Evolutionary conservation across 2,113 vertebrate genomes (phyloP).

Genomic region (Propithecus coquereli): DNA sequence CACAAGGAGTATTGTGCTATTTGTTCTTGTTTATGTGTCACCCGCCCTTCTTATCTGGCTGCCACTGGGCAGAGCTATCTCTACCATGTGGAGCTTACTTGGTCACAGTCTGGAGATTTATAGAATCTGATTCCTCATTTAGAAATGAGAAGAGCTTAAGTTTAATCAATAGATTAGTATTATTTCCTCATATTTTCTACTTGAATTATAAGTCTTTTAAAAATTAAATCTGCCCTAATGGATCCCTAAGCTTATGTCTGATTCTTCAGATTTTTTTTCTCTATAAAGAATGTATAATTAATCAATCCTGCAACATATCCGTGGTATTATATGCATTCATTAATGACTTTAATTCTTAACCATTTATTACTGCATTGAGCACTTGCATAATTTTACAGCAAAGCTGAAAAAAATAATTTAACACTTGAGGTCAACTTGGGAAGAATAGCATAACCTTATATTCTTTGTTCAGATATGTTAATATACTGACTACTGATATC

Average conservation of each 20-base stretch:
- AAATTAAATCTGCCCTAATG: neutral
- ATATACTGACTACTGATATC: neutral
- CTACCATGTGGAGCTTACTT: neutral
- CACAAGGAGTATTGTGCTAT: neutral
- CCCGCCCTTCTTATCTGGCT: neutral
- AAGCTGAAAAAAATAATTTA: neutral
- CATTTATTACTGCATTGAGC: neutral
- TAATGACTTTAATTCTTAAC: neutral
- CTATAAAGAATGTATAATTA: neutral
- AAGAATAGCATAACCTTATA: neutral
- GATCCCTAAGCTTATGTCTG: neutral
- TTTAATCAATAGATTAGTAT: neutral
- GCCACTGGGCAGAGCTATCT: neutral
- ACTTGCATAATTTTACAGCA: no score
- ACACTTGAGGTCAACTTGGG: neutral
- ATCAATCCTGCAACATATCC: neutral
- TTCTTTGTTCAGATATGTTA: neutral
- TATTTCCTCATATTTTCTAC: neutral
- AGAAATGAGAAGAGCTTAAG: neutral
- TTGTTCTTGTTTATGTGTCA: neutral
- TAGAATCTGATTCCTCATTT: neutral
- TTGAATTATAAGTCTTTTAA: neutral
- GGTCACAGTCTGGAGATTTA: neutral
- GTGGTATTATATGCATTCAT: accelerated
- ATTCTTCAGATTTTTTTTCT: neutral